Conservation (phyloP, 2,888 invertebrate genomes). For the Aspidiotus destructor region DNA sequence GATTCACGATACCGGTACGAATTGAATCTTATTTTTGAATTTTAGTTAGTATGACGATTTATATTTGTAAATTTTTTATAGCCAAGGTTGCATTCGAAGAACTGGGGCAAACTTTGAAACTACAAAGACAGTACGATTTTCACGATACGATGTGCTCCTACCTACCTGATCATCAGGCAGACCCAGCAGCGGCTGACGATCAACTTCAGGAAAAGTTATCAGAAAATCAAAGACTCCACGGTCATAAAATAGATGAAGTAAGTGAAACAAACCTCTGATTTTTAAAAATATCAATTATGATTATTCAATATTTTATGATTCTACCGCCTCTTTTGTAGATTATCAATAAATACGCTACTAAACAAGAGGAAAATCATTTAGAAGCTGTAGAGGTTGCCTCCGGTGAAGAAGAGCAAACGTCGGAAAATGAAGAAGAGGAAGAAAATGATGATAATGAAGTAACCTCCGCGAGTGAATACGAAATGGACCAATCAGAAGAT, state of each 20-base stretch:
- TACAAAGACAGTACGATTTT: conserved; percentile 55
- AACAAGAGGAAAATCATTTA: conserved; percentile 16
- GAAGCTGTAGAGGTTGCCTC: conserved; percentile 38
- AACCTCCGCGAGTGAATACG: neutral
- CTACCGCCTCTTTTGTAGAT: neutral
- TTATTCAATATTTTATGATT: too few species aligned
- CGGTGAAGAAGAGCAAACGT: conserved; percentile 39
- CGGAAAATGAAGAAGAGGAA: conserved; percentile 39
- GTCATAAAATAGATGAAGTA: conserved; percentile 32
- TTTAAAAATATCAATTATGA: too few species aligned
- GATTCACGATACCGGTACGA: conserved; percentile 35
- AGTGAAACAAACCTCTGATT: neutral
- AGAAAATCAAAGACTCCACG: conserved; percentile 46
- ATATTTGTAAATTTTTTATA: conserved; percentile 38
- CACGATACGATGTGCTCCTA: conserved; percentile 44
- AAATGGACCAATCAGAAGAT: neutral
- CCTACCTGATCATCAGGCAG: conserved; percentile 38
- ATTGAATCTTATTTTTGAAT: neutral
- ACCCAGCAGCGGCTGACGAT: conserved; percentile 52
- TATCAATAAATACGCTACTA: conserved; percentile 11
- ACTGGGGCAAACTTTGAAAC: conserved; percentile 56
- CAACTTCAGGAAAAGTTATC: conserved; percentile 49
- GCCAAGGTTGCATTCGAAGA: conserved; percentile 56
- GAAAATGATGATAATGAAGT: conserved; percentile 36
- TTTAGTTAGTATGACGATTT: neutral